phyloP scores from a whole-genome alignment of 2,888 invertebrate species.

The Mesorhabditis spiculigera region DNA sequence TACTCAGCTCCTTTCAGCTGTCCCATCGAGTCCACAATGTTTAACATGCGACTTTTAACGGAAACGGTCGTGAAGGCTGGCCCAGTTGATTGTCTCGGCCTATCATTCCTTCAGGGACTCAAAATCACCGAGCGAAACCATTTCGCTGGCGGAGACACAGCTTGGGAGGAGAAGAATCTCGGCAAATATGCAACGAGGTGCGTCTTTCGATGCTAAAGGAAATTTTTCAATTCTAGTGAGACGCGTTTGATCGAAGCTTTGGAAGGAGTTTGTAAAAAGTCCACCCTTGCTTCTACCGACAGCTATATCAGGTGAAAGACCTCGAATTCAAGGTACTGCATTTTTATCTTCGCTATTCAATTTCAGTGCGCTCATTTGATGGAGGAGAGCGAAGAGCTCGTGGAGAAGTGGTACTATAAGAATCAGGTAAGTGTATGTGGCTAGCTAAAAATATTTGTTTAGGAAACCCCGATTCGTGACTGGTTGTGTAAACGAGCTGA shows the following conservation, averaged over 20 bases:
- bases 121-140: constrained; percentile 79
- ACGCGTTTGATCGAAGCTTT: constrained; percentile 85
- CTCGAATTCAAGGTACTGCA: constrained; percentile 49
- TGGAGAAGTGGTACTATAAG: constrained; percentile 86
- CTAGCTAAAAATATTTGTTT: neutral
- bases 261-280: constrained; percentile 77
- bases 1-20: neutral
- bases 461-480: constrained; percentile 20
- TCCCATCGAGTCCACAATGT: neutral
- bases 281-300: constrained; percentile 58
- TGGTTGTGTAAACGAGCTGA: constrained; percentile 31
- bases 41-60: neutral
- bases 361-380: constrained; percentile 78
- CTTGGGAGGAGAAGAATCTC: constrained; percentile 83
- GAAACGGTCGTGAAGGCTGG: neutral
- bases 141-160: constrained; percentile 87
- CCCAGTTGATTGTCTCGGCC: neutral
- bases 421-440: constrained; percentile 58
- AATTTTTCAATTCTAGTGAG: constrained; percentile 67
- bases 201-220: neutral
- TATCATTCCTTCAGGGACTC: constrained; percentile 68
- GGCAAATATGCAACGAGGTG: constrained; percentile 74
- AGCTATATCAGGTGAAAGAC: constrained; percentile 38
- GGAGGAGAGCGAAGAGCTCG: constrained; percentile 75
- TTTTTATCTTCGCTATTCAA: constrained; percentile 6